A percentile compares a stretch with the other conserved stretches of the same genome.
Conservation (phyloP, 2,797 vertebrate species). For the Carcharodon carcharias region DNA sequence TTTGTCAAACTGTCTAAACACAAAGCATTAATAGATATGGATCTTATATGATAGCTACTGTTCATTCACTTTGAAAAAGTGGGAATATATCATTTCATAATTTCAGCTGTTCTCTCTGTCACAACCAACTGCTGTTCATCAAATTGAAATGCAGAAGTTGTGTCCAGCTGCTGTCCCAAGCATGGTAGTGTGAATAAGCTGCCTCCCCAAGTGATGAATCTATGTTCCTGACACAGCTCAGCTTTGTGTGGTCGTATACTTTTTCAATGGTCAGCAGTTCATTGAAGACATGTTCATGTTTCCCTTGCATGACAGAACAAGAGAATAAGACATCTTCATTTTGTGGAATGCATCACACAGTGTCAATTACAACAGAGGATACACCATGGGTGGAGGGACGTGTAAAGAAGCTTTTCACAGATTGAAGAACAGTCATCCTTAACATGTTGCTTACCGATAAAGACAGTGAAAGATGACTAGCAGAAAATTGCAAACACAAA, state of each 20-base stretch:
- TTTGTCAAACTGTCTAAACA: not conserved
- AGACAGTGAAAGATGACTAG: not conserved
- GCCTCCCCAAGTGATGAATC: conserved; percentile 4
- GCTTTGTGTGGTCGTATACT: conserved; percentile 11
- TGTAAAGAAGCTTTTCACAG: not conserved
- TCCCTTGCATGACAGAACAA: not conserved
- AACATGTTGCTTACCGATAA: not conserved
- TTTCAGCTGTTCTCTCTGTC: not conserved
- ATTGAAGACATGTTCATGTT: conserved; percentile 21
- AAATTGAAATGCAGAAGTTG: not conserved
- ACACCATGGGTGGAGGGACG: not conserved
- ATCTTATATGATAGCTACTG: not conserved
- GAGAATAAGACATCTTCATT: not conserved
- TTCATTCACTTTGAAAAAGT: not conserved
- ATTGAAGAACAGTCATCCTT: not conserved
- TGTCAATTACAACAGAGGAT: conserved; percentile 12
- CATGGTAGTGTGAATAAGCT: conserved; percentile 14
- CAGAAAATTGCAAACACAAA: not conserved
- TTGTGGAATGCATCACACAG: not conserved
- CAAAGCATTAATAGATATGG: not conserved
- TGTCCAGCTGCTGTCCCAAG: not conserved
- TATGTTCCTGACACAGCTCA: conserved; percentile 11
- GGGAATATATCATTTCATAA: not conserved
- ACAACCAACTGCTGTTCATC: not conserved
- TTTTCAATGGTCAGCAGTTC: conserved; percentile 29